Conservation (phyloP, 2,113 vertebrate genomes). For the Gobius niger region DNA sequence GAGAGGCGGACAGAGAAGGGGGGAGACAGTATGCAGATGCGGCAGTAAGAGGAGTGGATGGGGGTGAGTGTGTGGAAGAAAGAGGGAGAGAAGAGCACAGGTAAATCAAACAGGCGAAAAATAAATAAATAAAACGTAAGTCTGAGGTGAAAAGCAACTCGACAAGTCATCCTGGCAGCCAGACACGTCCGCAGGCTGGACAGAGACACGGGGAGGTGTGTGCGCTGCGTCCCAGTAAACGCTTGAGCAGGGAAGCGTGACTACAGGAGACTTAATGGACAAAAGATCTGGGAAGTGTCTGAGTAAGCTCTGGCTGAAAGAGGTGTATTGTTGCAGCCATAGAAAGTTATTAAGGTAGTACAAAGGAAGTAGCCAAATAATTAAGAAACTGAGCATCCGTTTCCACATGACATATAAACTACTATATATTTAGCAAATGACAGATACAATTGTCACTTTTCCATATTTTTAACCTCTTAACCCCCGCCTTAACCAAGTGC, state of each 20-base stretch:
- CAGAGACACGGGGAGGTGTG: conserved; percentile 24
- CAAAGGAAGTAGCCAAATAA: neutral
- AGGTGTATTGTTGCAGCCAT: neutral
- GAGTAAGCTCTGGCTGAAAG: conserved; percentile 24
- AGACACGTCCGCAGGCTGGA: conserved; percentile 41
- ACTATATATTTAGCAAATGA: no score
- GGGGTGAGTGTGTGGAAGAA: conserved; percentile 68
- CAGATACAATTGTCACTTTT: no score
- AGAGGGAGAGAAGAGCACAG: conserved; percentile 84
- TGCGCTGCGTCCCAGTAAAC: conserved; percentile 54
- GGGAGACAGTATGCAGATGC: conserved; percentile 42
- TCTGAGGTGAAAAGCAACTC: conserved; percentile 77
- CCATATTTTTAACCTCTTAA: no score
- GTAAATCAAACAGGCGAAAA: conserved; percentile 88
- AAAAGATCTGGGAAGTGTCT: conserved; percentile 30
- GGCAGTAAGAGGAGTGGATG: conserved; percentile 50
- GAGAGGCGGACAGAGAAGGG: conserved; percentile 48
- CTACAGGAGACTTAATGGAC: conserved; percentile 57
- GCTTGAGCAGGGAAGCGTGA: conserved; percentile 61
- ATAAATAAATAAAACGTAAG: conserved; percentile 68
- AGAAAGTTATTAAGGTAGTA: neutral
- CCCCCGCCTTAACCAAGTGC: no score
- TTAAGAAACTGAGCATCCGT: neutral
- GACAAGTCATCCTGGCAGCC: conserved; percentile 82
- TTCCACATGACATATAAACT: neutral